These are phyloP conservation scores for Globia sparganii DNA, from an alignment of 2,888 invertebrate genomes.

Conservation along the genomic window DNA sequence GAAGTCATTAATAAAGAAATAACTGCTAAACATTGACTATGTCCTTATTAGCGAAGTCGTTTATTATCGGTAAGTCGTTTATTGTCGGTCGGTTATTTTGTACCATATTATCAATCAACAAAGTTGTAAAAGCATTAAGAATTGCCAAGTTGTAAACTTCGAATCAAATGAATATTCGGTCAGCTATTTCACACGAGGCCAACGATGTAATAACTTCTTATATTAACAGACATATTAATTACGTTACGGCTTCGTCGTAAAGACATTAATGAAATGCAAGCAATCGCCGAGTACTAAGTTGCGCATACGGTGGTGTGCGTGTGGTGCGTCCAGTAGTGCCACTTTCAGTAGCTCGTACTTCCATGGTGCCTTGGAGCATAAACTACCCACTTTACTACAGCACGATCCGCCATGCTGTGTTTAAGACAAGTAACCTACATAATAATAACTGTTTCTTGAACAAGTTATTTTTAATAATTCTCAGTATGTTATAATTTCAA, in stretches of 20 bases:
- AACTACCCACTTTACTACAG: conserved; percentile 54
- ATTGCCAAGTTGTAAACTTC: conserved; percentile 29
- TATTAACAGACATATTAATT: conserved; percentile 34
- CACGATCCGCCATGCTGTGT: conserved; percentile 57
- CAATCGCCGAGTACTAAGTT: conserved; percentile 35
- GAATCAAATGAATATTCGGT: conserved; percentile 46
- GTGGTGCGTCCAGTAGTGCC: conserved; percentile 27
- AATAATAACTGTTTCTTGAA: conserved; percentile 70
- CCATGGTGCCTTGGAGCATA: conserved; percentile 42
- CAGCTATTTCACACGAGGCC: conserved; percentile 37
- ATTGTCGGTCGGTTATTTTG: conserved; percentile 38
- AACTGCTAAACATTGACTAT: conserved; percentile 49
- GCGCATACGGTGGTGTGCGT: neutral
- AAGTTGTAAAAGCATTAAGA: conserved; percentile 42
- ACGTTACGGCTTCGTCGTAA: conserved; percentile 33
- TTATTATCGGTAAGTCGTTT: conserved; percentile 38
- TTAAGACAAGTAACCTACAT: conserved; percentile 77
- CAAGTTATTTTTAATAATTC: conserved; percentile 63
- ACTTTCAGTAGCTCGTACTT: conserved; percentile 44
- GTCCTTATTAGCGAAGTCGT: conserved; percentile 50
- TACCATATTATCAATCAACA: conserved; percentile 36
- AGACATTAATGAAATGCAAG: conserved; percentile 41
- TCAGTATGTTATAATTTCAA: conserved; percentile 63
- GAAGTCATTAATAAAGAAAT: conserved; percentile 58
- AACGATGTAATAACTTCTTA: conserved; percentile 44